These are phyloP conservation scores for Camptogramma bilineatum DNA, from an alignment of 2,888 invertebrate genomes.

Conservation along the genomic window DNA sequence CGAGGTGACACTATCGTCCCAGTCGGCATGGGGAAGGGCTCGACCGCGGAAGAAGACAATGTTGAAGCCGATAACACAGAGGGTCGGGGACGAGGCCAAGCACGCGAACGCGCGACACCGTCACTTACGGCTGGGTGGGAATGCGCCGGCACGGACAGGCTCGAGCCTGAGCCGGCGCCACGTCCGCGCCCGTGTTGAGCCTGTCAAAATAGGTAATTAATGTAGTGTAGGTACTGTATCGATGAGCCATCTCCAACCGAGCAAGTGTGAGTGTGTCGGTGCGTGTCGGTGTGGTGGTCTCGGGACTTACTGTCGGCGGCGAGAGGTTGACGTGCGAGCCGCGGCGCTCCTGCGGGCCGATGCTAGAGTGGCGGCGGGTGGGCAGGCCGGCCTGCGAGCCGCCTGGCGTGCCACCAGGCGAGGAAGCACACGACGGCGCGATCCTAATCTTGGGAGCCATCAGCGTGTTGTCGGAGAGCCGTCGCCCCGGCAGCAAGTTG, in stretches of 20 bases:
- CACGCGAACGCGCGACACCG: conserved; percentile 61
- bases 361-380: conserved; percentile 95
- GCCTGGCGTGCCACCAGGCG: conserved; percentile 89
- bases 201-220: conserved; percentile 77
- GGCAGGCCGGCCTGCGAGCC: conserved; percentile 91
- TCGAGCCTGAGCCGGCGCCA: conserved; percentile 91
- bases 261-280: conserved; percentile 9
- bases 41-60: conserved; percentile 70
- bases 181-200: conserved; percentile 87
- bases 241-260: conserved; percentile 45
- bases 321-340: conserved; percentile 94
- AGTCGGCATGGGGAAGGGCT: conserved; percentile 73
- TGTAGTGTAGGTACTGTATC: conserved; percentile 61
- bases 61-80: conserved; percentile 70
- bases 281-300: not conserved
- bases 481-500: conserved; percentile 92
- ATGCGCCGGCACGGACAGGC: conserved; percentile 93
- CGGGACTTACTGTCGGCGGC: conserved; percentile 92
- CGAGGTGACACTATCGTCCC: conserved; percentile 71
- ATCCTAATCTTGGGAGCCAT: conserved; percentile 96
- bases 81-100: conserved; percentile 68
- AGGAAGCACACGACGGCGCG: conserved; percentile 95
- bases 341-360: conserved; percentile 95
- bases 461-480: conserved; percentile 95
- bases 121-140: conserved; percentile 89